phyloP scores from a whole-genome alignment of 2,888 invertebrate species.

The Diarsia brunnea region DNA sequence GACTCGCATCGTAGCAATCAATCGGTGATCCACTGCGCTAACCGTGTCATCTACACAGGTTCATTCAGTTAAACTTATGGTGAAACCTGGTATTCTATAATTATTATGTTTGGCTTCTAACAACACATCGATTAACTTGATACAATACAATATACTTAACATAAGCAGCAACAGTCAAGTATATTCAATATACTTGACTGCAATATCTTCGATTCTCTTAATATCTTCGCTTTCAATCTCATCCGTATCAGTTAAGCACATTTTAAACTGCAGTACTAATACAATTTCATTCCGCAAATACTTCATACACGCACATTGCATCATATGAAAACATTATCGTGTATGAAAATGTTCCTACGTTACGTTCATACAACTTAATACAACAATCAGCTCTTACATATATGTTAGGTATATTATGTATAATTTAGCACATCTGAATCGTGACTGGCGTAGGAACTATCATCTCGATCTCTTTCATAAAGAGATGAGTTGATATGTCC shows the following conservation, averaged over 20 bases:
- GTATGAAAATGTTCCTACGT: constrained; percentile 11
- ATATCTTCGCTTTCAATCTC: background rate
- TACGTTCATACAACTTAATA: constrained; percentile 26
- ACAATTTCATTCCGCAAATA: background rate
- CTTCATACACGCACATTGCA: constrained; percentile 19
- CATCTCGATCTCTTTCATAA: constrained; percentile 34
- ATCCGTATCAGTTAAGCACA: background rate
- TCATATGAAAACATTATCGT: constrained; percentile 4
- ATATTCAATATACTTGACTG: too few relatives aligned
- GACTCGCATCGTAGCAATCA: too few relatives aligned
- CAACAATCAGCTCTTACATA: constrained; percentile 12
- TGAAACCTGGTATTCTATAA: background rate
- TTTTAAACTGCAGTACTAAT: background rate
- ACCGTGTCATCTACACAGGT: too few relatives aligned
- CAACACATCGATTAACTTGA: too few relatives aligned
- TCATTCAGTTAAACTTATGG: too few relatives aligned
- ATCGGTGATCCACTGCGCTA: too few relatives aligned
- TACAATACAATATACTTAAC: too few relatives aligned
- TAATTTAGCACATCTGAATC: constrained; percentile 33
- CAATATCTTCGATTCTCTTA: too few relatives aligned
- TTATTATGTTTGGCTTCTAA: background rate
- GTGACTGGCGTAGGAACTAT: constrained; percentile 46
- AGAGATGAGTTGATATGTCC: constrained; percentile 57
- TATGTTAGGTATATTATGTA: constrained; percentile 10
- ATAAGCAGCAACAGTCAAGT: too few relatives aligned